These are phyloP conservation scores for Nematolebias whitei DNA, from an alignment of 2,113 vertebrate species.

Conservation along the genomic window DNA sequence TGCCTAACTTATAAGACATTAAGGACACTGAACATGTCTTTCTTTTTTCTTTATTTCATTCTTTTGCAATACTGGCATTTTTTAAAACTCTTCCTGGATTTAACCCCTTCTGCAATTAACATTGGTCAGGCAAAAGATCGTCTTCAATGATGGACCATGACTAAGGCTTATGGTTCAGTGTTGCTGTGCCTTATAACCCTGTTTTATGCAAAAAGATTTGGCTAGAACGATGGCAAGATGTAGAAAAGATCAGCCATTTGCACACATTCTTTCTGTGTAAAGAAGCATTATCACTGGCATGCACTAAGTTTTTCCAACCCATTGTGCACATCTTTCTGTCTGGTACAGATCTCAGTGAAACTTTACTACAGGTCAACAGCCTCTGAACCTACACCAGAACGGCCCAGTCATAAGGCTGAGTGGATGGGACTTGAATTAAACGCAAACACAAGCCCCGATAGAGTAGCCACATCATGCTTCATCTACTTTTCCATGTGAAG, in stretches of 20 bases:
- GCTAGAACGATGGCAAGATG: conserved; percentile 33
- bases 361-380: conserved; percentile 44
- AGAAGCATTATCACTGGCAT: conserved; percentile 27
- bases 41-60: no score
- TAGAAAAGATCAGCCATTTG: conserved; percentile 22
- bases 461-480: conserved; percentile 14
- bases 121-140: conserved; percentile 54
- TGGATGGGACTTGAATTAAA: conserved; percentile 50
- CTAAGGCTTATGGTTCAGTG: conserved; percentile 61
- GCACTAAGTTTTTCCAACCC: conserved; percentile 53
- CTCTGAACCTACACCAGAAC: conserved; percentile 39
- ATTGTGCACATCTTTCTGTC: conserved; percentile 44
- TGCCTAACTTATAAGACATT: conserved; percentile 49
- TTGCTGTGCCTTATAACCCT: conserved; percentile 62
- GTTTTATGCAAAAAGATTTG: conserved; percentile 39
- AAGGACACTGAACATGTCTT: conserved; percentile 64
- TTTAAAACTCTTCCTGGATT: conserved; percentile 61
- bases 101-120: conserved; percentile 69
- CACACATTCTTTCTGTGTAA: conserved; percentile 25
- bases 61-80: conserved; percentile 64
- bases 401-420: conserved; percentile 24
- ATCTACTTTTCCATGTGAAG: conserved; percentile 41
- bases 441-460: conserved; percentile 8
- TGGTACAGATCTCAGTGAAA: conserved; percentile 37
- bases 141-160: conserved; percentile 44